phyloP scores from a whole-genome alignment of 2,113 vertebrate genomes.

The Oreochromis niloticus region DNA sequence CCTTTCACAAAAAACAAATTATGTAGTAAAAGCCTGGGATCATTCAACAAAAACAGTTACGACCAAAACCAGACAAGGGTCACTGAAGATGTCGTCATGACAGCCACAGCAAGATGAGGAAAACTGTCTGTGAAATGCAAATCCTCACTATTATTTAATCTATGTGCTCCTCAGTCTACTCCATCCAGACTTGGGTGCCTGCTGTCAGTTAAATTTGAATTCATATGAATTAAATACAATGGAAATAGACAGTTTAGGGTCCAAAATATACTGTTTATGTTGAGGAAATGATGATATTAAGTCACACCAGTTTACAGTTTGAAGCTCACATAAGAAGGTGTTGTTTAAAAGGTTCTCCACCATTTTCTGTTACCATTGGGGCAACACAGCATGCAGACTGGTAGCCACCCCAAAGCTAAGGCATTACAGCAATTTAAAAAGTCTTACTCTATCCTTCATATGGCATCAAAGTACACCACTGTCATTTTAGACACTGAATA shows the following conservation, averaged over 20 bases:
- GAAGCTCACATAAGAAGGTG: not conserved
- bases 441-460: fast-evolving
- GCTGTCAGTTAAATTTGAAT: not conserved
- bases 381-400: not conserved
- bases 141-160: slow-evolving; percentile 9
- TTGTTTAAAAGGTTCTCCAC: not conserved
- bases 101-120: not conserved
- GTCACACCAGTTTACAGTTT: not conserved
- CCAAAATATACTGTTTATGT: not conserved
- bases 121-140: slow-evolving; percentile 24
- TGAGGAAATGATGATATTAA: fast-evolving
- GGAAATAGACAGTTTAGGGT: not conserved
- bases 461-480: not conserved
- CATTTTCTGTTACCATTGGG: fast-evolving
- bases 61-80: not conserved
- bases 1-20: not conserved
- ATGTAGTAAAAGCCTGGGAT: not conserved
- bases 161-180: not conserved
- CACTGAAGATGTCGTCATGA: not conserved
- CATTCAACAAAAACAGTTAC: slow-evolving; percentile 2
- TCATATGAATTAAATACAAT: not conserved
- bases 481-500: not conserved
- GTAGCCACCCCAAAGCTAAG: not conserved
- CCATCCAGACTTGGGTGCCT: not conserved
- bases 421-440: not conserved